Percentiles rank a stretch among this genome's conserved stretches.
Evolutionary conservation across 2,797 vertebrate species (phyloP).

Genomic region (Silurus lanzhouensis): DNA sequence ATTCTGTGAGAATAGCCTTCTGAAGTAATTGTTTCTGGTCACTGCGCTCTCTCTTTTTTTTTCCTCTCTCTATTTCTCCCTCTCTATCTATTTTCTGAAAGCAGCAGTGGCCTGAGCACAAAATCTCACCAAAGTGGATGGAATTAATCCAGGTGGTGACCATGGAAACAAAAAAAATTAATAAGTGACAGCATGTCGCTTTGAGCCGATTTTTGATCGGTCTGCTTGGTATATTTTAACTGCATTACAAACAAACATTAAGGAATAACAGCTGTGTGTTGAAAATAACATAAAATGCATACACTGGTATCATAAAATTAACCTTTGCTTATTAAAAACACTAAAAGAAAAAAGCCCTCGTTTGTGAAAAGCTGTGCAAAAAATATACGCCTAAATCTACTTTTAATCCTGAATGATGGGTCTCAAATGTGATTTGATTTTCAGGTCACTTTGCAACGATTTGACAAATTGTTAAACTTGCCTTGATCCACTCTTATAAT

Average conservation of each 20-base stretch:
- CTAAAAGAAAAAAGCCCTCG: no score
- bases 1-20: not conserved
- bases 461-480: no score
- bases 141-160: constrained; percentile 5
- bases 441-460: no score
- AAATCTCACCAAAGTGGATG: constrained; percentile 1
- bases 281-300: not conserved
- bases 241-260: not conserved
- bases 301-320: not conserved
- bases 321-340: not conserved
- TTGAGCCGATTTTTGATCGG: not conserved
- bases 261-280: not conserved
- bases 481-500: no score
- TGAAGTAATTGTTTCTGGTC: not conserved
- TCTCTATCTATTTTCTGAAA: not conserved
- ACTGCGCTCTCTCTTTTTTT: not conserved
- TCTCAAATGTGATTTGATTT: not conserved
- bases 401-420: not conserved
- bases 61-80: not conserved
- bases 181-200: not conserved
- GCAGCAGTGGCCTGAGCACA: not conserved
- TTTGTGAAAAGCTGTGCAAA: not conserved
- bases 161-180: constrained; percentile 25
- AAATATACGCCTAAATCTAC: not conserved
- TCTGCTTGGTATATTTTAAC: not conserved